phyloP scores from a whole-genome alignment of 2,113 vertebrate genomes.

The Steatornis caripensis region DNA sequence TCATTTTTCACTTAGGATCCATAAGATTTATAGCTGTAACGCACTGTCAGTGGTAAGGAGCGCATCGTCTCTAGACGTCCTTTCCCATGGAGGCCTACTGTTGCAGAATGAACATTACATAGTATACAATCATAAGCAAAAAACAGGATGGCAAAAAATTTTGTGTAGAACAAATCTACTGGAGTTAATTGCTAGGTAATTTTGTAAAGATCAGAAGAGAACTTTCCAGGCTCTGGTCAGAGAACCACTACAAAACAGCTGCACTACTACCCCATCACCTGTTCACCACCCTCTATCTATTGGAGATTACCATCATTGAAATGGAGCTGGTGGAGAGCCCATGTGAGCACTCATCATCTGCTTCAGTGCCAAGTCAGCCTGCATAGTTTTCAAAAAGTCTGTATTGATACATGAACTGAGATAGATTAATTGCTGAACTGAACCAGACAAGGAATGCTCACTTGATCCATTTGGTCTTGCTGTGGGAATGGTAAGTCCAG shows the following conservation, averaged over 20 bases:
- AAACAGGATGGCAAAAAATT: neutral
- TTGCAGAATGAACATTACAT: neutral
- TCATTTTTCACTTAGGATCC: neutral
- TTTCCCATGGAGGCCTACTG: neutral
- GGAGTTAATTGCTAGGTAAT: neutral
- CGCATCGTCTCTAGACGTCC: rapidly evolving
- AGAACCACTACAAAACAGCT: neutral
- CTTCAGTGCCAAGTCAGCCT: neutral
- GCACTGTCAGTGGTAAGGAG: neutral
- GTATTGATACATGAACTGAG: neutral
- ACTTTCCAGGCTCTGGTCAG: neutral
- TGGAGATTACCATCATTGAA: neutral
- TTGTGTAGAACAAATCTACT: neutral
- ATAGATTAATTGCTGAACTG: neutral
- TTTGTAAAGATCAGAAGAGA: neutral
- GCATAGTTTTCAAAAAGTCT: neutral
- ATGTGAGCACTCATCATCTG: neutral
- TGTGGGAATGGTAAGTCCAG: neutral
- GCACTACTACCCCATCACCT: neutral
- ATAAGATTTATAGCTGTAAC: neutral
- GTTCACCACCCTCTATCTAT: neutral
- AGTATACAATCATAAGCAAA: rapidly evolving
- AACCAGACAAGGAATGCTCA: neutral
- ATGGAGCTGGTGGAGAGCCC: neutral
- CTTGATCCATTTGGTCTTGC: neutral